These are phyloP conservation scores for Pachyramphus minor DNA, from an alignment of 2,113 vertebrate genomes.

Conservation along the genomic window DNA sequence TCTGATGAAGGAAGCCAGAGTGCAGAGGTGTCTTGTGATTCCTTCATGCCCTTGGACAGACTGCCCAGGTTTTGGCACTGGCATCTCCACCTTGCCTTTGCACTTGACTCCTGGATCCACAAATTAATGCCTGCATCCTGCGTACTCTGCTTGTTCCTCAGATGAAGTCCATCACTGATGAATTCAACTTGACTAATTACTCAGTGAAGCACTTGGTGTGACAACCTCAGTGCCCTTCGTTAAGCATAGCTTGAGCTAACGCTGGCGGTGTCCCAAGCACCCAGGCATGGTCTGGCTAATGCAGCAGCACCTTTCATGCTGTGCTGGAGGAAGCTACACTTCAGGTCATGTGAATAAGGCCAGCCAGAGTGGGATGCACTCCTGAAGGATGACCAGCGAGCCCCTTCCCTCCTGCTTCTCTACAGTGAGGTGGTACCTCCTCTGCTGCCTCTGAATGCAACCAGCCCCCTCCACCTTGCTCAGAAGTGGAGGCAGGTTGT, in stretches of 20 bases:
- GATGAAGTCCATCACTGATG: background rate
- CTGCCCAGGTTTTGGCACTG: background rate
- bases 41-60: background rate
- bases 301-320: background rate
- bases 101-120: background rate
- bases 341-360: background rate
- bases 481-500: background rate
- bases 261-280: rapidly evolving
- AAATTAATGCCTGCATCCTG: rapidly evolving
- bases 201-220: background rate
- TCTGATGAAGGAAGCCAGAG: background rate
- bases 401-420: background rate
- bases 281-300: background rate
- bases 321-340: background rate
- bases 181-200: background rate
- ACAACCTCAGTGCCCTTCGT: background rate
- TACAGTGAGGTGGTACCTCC: background rate
- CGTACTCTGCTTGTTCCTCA: background rate
- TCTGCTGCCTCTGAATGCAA: background rate
- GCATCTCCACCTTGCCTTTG: background rate
- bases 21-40: background rate
- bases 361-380: background rate
- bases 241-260: background rate
- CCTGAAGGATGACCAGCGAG: rapidly evolving
- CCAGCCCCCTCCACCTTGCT: background rate